Evolutionary conservation across 2,113 vertebrate genomes (phyloP), one percentile per base, ranked within the genome.

Genomic region (Mobula birostris): DNA sequence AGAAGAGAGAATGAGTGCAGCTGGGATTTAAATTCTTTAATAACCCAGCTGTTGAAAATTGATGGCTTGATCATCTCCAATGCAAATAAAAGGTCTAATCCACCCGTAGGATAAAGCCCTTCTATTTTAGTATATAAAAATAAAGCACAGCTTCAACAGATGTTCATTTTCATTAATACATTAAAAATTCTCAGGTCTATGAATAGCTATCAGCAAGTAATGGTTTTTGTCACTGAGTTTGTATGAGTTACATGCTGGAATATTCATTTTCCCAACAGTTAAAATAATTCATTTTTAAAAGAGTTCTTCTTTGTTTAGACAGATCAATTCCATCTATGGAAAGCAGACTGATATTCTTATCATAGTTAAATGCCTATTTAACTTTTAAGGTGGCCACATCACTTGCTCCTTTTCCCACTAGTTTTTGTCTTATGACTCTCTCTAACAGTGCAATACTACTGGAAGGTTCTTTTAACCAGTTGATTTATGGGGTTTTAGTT

Each of bases 71-170:
- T 74, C 91, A 74, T 36, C 91, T 56, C 63, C 87, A 90, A 19
- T 83, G 80, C 80, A 83, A 83, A 83, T 83, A 56, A 68, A 90
- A 32, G 15, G 40, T 90, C 68, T 19, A 90, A 90, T 29, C 21
- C 14, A 93, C 74, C 36, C 56, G 68, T 93, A 29, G 24, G 61
- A 68, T 90, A 68, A 68, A 0, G 61, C n/a, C 48, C 40, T 56
- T 74, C 32, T 93, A 93, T 93, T 93, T 93, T 93, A 76, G 56
- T 93, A 76, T 56, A 48, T 74, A 92, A 74, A 91, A 21, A 36
- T 91, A 70, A 74, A 93, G 70, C 91, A 93, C 91, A 93, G 68
- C 70, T 93, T 93, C 68, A 74, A 93, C 36, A 93, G 74, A 93
- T 93, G 24, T 74, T 68, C 91, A 3, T 72, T 92, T 92, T 72